phyloP scores from a whole-genome alignment of 2,797 vertebrate species.

The Artibeus lituratus region DNA sequence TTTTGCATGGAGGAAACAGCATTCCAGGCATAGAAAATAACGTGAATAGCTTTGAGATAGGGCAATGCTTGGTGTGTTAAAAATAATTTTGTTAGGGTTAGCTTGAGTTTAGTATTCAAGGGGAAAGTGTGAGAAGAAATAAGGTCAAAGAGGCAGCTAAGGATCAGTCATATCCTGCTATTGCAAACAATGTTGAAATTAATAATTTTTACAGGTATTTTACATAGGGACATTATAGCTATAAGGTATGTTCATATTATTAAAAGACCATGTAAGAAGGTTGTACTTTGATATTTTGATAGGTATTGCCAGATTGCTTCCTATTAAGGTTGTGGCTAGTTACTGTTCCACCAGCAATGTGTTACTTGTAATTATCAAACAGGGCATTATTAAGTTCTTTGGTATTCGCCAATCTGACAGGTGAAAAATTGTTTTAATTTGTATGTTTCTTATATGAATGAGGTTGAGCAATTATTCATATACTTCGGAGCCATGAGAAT shows the following conservation, averaged over 20 bases:
- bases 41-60: background rate
- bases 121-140: background rate
- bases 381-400: background rate
- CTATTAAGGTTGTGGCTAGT: background rate
- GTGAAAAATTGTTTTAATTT: slow-evolving; percentile 1
- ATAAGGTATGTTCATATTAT: background rate
- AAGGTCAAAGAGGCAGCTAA: background rate
- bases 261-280: background rate
- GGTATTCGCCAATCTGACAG: slow-evolving; percentile 16
- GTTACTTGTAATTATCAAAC: background rate
- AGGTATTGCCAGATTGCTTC: background rate
- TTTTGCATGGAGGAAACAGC: background rate
- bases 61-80: background rate
- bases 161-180: background rate
- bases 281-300: background rate
- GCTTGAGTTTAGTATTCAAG: background rate
- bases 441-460: slow-evolving; percentile 1
- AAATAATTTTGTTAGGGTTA: background rate
- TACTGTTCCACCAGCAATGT: background rate
- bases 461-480: background rate
- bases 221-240: background rate
- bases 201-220: background rate
- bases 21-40: background rate
- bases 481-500: background rate
- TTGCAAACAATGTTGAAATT: background rate